These are phyloP conservation scores for Dryomyza anilis DNA, from an alignment of 2,888 invertebrate species.

Conservation along the genomic window DNA sequence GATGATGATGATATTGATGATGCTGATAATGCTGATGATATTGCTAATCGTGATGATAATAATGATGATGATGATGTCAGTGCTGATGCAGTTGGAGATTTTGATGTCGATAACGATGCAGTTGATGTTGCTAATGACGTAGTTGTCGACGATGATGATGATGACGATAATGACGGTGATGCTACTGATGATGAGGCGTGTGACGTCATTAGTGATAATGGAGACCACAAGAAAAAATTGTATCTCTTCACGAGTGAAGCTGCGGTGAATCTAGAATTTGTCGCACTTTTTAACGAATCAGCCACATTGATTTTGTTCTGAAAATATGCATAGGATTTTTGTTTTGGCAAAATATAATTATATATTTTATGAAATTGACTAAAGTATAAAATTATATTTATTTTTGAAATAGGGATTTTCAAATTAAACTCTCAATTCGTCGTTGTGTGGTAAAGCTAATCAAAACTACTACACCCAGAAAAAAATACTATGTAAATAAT, in stretches of 20 bases:
- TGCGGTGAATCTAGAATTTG: conserved; percentile 17
- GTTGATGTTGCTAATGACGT: conserved; percentile 28
- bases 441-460: too few species aligned
- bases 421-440: too few species aligned
- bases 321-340: background rate
- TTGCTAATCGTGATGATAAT: conserved; percentile 36
- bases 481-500: too few species aligned
- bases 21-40: conserved; percentile 19
- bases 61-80: conserved; percentile 38
- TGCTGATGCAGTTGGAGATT: conserved; percentile 35
- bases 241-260: conserved; percentile 37
- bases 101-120: background rate
- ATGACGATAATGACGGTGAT: conserved; percentile 26
- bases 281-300: conserved; percentile 6
- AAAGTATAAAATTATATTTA: too few species aligned
- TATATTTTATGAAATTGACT: too few species aligned
- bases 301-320: conserved; percentile 29
- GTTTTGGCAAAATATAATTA: too few species aligned
- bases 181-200: conserved; percentile 23
- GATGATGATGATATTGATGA: conserved; percentile 32
- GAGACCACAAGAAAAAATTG: conserved; percentile 41
- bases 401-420: too few species aligned
- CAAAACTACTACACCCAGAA: too few species aligned
- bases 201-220: conserved; percentile 35
- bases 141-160: conserved; percentile 25